Base-by-base conservation (phyloP, 2,797 vertebrate species). In the Enteromius trimaculatus region DNA sequence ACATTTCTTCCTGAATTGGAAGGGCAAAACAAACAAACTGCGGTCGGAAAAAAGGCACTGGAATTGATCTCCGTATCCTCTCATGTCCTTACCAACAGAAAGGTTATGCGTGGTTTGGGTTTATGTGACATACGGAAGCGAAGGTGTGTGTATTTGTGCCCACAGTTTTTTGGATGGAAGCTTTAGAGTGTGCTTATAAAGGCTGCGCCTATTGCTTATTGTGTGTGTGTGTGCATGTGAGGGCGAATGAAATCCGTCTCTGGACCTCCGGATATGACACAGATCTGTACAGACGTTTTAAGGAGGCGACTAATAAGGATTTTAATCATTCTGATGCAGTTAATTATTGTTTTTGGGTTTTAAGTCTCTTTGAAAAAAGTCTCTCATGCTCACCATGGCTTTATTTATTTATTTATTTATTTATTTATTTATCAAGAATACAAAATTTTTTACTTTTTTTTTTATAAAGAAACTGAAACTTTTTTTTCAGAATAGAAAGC, bases 11-110 rank as follows among this genome's bases (percentile, higher is more conserved):
- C 74, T 77, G 74, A 60, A 60, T 37, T 77, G 16, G 53, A 82
- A 68, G 72, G 34, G 62, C 37, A 77, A 82, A 68, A 69, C 77
- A 77, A 77, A 77, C 72, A 69, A 39, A 29, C 14, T 44, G 62
- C 17, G 9, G 34, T 39, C 23, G n/a, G 70, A 6, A 75, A 81
- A 75, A 81, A 42, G 29, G 71, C 44, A 65, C 29, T 14, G 16
- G 70, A 65, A 65, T 75, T 65, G 10, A 53, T 26, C 16, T 49
- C 44, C 0, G 31, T 39, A 65, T 81, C 58, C n/a, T 65, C 29
- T 51, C 14, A 71, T 65, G 70, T 53, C 70, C 44, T 75, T 75
- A 64, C 75, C 70, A 51, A 81, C 26, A 49, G 19, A 62, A 53
- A 81, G 80, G 70, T 74, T 75, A 47, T 16, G 29, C 6, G 7